phyloP scores from a whole-genome alignment of 2,113 vertebrate species.

The Campylomormyrus tamandua region DNA sequence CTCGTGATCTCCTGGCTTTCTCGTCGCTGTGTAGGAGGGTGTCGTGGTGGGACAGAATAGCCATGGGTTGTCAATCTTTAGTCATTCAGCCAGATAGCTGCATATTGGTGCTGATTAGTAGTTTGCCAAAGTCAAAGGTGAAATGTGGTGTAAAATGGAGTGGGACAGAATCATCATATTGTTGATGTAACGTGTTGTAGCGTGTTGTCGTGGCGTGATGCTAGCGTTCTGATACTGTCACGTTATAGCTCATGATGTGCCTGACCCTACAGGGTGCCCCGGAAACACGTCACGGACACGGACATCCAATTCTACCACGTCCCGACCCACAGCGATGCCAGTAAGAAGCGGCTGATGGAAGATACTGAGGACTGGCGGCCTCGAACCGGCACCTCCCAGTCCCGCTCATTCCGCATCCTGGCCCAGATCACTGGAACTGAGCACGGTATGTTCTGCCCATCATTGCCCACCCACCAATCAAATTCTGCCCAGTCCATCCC shows the following conservation, averaged over 20 bases:
- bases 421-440: constrained; percentile 95
- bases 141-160: neutral
- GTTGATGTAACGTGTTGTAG: neutral
- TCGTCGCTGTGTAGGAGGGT: neutral
- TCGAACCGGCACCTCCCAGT: constrained; percentile 84
- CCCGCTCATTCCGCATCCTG: constrained; percentile 91
- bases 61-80: neutral
- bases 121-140: neutral
- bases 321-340: constrained; percentile 80
- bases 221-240: neutral
- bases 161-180: neutral
- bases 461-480: neutral
- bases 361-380: constrained; percentile 96
- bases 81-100: neutral
- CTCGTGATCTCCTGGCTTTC: neutral
- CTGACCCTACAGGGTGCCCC: constrained; percentile 58
- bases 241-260: neutral
- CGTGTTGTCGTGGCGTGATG: neutral
- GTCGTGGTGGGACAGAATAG: neutral
- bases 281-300: constrained; percentile 79
- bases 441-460: constrained; percentile 48
- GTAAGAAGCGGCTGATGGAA: constrained; percentile 87
- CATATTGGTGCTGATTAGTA: neutral
- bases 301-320: constrained; percentile 89
- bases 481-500: neutral